Conservation (phyloP, 2,797 vertebrate genomes). For the Urosaurus nigricauda region DNA sequence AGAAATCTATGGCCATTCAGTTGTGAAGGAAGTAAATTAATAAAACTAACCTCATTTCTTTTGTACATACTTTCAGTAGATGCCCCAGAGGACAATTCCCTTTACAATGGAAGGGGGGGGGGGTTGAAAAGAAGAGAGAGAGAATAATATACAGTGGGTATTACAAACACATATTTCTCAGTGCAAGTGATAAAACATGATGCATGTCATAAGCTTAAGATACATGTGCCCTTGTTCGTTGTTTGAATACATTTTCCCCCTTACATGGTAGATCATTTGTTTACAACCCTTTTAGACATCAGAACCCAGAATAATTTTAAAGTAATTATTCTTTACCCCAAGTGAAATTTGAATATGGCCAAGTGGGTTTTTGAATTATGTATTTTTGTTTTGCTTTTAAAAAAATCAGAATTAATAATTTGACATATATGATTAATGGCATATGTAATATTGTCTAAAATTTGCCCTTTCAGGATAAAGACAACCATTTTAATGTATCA, state of each 20-base stretch:
- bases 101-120: slow-evolving; percentile 59
- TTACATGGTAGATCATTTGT: slow-evolving; percentile 16
- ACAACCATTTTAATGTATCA: too few species aligned
- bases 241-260: slow-evolving; percentile 1
- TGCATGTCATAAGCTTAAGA: slow-evolving; percentile 46
- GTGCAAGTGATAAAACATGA: slow-evolving; percentile 48
- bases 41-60: slow-evolving; percentile 80
- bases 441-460: background rate
- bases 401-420: slow-evolving; percentile 12
- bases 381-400: background rate
- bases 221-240: slow-evolving; percentile 36
- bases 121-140: slow-evolving; percentile 37
- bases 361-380: background rate
- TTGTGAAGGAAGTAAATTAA: slow-evolving; percentile 85
- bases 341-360: slow-evolving; percentile 28
- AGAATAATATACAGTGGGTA: slow-evolving; percentile 9
- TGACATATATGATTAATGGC: background rate
- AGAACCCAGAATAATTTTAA: slow-evolving; percentile 44
- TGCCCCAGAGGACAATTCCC: slow-evolving; percentile 72
- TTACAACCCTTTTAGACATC: slow-evolving; percentile 1
- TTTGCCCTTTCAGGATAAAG: slow-evolving; percentile 23
- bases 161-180: slow-evolving; percentile 39
- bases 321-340: background rate
- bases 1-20: slow-evolving; percentile 77
- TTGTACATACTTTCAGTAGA: slow-evolving; percentile 72